Percentiles rank a stretch among this genome's conserved stretches.
phyloP scores from a whole-genome alignment of 2,888 invertebrate genomes.

The Drosophila nr. perissopoda region DNA sequence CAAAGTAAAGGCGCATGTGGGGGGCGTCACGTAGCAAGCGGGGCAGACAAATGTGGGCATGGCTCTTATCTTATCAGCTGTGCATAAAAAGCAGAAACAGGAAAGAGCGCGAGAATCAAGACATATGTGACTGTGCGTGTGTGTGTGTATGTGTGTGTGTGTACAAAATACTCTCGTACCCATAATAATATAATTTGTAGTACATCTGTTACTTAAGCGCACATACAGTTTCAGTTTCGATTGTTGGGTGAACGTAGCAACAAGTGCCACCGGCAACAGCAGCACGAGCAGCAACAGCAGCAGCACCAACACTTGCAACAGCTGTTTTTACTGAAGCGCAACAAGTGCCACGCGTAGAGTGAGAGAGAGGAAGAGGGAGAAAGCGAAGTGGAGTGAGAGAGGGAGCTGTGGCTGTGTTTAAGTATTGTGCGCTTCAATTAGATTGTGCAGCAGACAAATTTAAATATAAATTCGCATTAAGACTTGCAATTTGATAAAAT shows the following conservation, averaged over 20 bases:
- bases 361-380: neutral
- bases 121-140: conserved; percentile 10
- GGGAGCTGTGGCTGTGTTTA: neutral
- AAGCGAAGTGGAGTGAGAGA: neutral
- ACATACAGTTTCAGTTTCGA: conserved; percentile 75
- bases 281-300: conserved; percentile 21
- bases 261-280: conserved; percentile 64
- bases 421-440: conserved; percentile 41
- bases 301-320: conserved; percentile 24
- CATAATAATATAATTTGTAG: conserved; percentile 19
- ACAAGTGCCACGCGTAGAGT: conserved; percentile 67
- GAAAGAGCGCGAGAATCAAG: conserved; percentile 47
- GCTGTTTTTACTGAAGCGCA: conserved; percentile 64
- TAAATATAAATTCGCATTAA: conserved; percentile 68
- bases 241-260: conserved; percentile 77
- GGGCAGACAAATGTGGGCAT: conserved; percentile 34
- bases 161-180: conserved; percentile 30
- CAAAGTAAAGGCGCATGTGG: conserved; percentile 42
- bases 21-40: conserved; percentile 62
- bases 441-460: conserved; percentile 36
- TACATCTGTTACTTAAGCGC: conserved; percentile 72
- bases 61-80: conserved; percentile 69
- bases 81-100: conserved; percentile 46
- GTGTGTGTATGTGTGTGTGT: conserved; percentile 14
- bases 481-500: conserved; percentile 56